Percentiles rank a stretch among this genome's conserved stretches.
Evolutionary conservation across 1,140 invertebrate species (phyloP).

Genomic region (Eubasilissa regina): DNA sequence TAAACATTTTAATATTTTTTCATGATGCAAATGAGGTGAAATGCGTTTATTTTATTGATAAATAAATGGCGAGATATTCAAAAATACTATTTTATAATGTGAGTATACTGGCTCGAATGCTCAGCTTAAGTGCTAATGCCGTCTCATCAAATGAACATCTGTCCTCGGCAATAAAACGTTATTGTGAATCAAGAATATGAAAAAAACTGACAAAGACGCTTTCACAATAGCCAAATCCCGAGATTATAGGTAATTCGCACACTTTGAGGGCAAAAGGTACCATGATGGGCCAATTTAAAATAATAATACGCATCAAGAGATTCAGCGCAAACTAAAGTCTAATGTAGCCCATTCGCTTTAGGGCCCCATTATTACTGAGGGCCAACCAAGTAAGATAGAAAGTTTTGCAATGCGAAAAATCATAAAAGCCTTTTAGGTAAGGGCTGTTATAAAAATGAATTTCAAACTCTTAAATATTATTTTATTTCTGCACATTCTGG

Average conservation of each 20-base stretch:
- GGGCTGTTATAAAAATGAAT: slow-evolving; percentile 25
- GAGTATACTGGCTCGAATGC: too few relatives aligned
- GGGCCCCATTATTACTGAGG: slow-evolving; percentile 13
- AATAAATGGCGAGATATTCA: too few relatives aligned
- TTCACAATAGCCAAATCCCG: background rate
- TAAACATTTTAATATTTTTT: too few relatives aligned
- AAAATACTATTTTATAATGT: too few relatives aligned
- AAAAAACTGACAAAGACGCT: slow-evolving; percentile 21
- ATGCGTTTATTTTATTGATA: too few relatives aligned
- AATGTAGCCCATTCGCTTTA: slow-evolving; percentile 26
- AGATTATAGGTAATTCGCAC: slow-evolving; percentile 21
- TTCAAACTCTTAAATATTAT: slow-evolving; percentile 16
- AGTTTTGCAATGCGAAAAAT: slow-evolving; percentile 21
- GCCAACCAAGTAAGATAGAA: slow-evolving; percentile 4
- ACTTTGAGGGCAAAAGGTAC: slow-evolving; percentile 20
- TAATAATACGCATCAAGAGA: slow-evolving; percentile 39
- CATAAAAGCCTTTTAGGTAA: slow-evolving; percentile 34
- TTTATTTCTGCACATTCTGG: slow-evolving; percentile 16
- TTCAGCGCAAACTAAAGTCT: slow-evolving; percentile 23
- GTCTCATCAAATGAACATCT: background rate
- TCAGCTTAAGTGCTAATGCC: too few relatives aligned
- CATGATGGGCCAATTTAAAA: slow-evolving; percentile 26
- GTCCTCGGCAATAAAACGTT: slow-evolving; percentile 6
- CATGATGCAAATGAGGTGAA: too few relatives aligned
- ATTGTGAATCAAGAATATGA: slow-evolving; percentile 9